Evolutionary conservation across 2,888 invertebrate species (phyloP).

Genomic region (Acrobasis consociella): DNA sequence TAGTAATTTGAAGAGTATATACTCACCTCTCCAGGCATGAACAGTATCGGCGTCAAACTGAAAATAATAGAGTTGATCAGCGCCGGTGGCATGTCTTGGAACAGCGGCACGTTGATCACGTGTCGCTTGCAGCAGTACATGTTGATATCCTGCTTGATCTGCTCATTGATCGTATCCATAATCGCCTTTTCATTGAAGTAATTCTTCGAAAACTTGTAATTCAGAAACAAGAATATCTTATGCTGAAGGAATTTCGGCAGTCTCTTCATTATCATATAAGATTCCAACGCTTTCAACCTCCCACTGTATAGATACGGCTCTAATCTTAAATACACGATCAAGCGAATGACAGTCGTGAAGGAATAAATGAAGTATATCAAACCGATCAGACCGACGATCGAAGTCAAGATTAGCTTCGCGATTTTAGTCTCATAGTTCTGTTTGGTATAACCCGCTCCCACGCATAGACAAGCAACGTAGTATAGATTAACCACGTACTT

Average conservation of each 20-base stretch:
- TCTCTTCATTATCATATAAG: constrained; percentile 50
- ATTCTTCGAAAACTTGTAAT: constrained; percentile 58
- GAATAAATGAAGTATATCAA: constrained; percentile 49
- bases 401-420: constrained; percentile 46
- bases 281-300: constrained; percentile 48
- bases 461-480: constrained; percentile 47
- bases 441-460: constrained; percentile 51
- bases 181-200: constrained; percentile 58
- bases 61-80: constrained; percentile 77
- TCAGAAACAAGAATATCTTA: constrained; percentile 54
- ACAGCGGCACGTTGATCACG: constrained; percentile 78
- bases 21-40: constrained; percentile 80
- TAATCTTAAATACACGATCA: constrained; percentile 49
- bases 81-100: constrained; percentile 75
- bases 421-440: constrained; percentile 42
- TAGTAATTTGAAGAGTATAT: neutral
- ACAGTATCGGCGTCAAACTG: constrained; percentile 76
- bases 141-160: constrained; percentile 79
- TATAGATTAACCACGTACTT: constrained; percentile 56
- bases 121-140: constrained; percentile 79
- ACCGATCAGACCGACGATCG: constrained; percentile 46
- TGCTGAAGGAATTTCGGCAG: constrained; percentile 49
- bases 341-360: constrained; percentile 47
- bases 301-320: constrained; percentile 51
- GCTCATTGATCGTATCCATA: constrained; percentile 59